Evolutionary conservation across 2,888 invertebrate genomes (phyloP), one percentile per base, ranked within the genome.

Genomic region (Cerastis leucographa): DNA sequence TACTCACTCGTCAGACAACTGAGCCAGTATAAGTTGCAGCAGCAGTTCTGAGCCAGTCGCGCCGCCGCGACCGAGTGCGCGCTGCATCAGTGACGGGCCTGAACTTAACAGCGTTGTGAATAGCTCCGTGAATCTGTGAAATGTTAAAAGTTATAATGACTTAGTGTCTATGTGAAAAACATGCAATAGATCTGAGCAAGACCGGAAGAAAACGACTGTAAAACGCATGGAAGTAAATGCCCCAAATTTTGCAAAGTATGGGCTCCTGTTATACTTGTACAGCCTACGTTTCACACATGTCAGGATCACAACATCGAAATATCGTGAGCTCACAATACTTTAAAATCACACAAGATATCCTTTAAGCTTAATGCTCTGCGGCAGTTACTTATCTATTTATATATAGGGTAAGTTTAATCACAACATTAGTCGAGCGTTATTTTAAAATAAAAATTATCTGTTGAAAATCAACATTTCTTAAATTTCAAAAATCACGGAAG

Each of bases 1-100:
- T 17, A 90, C 88, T 92, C 46, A 90, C 92, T 78, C 74, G 70
- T 88, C 79, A 17, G 83, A 25, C 14, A 84, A 79, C 67, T 95
- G 93, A 2, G 86, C 84, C n/a, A 94, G 80, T n/a, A 95, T 84
- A 0, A 94, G 88, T 0, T 90, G 81, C 73, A 93, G 83, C 56
- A 95, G 84, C 29, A 93, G 51, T 6, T 92, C 91, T 0, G 90
- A 62, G 4, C 94, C 95, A 6, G 90, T 29, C 9, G 79, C 89
- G 0, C 91, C 92, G 59, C 93, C 94, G 80, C 93, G 92, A 2
- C 96, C 94, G 0, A 96, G 78, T 25, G 95, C 95, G 9, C 96
- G 93, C 82, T 94, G 94, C 87, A 96, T 77, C 40, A 96, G 76
- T 1, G 91, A 87, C 17, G 95, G 95, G 0, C 93, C 92, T 0